Evolutionary conservation across 2,113 vertebrate species (phyloP).

Genomic region (Hemichromis elongatus): DNA sequence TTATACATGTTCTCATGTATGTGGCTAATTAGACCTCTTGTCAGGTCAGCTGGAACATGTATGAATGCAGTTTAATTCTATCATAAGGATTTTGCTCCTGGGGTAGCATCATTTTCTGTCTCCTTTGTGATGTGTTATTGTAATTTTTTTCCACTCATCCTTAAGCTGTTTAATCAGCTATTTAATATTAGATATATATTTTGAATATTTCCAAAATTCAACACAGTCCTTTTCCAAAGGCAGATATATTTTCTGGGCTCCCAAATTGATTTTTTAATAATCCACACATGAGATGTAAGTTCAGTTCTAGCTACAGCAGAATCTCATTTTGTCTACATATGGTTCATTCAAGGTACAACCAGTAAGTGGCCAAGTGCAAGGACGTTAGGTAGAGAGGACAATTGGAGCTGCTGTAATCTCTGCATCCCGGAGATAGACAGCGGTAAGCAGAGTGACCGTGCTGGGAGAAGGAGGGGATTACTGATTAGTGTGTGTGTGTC

Average conservation of each 20-base stretch:
- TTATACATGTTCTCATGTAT: neutral
- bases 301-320: neutral
- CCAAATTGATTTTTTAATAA: neutral
- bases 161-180: neutral
- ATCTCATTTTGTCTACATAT: neutral
- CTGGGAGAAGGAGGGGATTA: constrained; percentile 48
- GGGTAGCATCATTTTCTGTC: neutral
- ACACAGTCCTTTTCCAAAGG: neutral
- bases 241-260: neutral
- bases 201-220: neutral
- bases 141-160: neutral
- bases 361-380: constrained; percentile 31
- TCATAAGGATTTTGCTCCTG: neutral
- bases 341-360: constrained; percentile 23
- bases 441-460: constrained; percentile 16
- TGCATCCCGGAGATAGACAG: constrained; percentile 46
- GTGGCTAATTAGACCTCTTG: neutral
- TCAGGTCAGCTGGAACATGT: neutral
- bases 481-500: constrained; percentile 24
- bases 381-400: constrained; percentile 45
- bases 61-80: neutral
- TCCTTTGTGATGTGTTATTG: neutral
- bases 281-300: neutral
- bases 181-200: no score
- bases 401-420: constrained; percentile 52